A percentile compares a stretch with the other conserved stretches of the same genome.
phyloP scores from a whole-genome alignment of 2,888 invertebrate species.

The Danaus chrysippus region DNA sequence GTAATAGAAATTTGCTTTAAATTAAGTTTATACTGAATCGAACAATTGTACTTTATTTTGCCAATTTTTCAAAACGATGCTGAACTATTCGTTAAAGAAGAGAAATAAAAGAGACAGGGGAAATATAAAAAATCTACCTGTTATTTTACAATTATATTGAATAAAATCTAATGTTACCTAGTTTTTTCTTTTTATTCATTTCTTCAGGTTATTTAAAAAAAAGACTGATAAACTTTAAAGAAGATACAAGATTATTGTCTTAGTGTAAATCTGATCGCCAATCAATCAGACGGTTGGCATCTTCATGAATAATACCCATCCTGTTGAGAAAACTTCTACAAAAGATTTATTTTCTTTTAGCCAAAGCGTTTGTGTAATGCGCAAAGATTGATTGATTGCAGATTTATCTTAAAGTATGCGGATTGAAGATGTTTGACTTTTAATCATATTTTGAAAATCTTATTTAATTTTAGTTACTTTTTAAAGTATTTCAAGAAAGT shows the following conservation, averaged over 20 bases:
- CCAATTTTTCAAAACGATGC: too few species aligned
- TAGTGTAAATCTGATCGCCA: too few species aligned
- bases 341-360: conserved; percentile 71
- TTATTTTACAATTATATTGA: background rate
- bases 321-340: conserved; percentile 68
- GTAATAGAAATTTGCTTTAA: conserved; percentile 6
- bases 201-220: background rate
- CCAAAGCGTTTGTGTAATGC: conserved; percentile 55
- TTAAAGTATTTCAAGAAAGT: too few species aligned
- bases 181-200: background rate
- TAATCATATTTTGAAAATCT: background rate
- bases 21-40: conserved; percentile 16
- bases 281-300: too few species aligned
- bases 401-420: conserved; percentile 56
- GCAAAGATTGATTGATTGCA: conserved; percentile 73
- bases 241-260: conserved; percentile 8
- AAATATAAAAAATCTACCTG: background rate
- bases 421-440: conserved; percentile 6
- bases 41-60: conserved; percentile 6
- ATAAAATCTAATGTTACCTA: background rate
- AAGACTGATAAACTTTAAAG: background rate
- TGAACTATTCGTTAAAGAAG: conserved; percentile 19
- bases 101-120: conserved; percentile 13
- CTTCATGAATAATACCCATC: conserved; percentile 74
- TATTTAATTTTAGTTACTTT: too few species aligned